phyloP scores from a whole-genome alignment of 2,113 vertebrate species.

The Sigmodon hispidus region DNA sequence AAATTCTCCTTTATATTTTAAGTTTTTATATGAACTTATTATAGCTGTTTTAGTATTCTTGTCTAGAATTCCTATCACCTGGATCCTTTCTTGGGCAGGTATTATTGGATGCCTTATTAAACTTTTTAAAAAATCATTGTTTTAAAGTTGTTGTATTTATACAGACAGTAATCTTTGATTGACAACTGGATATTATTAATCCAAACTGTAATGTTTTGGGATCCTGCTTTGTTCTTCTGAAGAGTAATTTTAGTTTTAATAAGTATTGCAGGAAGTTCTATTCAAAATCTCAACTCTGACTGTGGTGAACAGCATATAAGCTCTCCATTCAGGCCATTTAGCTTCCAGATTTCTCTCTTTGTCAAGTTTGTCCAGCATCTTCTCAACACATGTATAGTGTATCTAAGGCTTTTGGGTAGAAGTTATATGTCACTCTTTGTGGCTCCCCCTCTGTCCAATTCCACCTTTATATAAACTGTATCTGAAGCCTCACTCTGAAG shows the following conservation, averaged over 20 bases:
- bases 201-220: neutral
- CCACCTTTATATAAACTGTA: neutral
- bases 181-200: neutral
- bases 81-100: neutral
- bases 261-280: neutral
- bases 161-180: neutral
- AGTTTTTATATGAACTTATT: neutral
- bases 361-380: neutral
- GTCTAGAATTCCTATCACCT: neutral
- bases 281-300: neutral
- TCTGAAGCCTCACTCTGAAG: neutral
- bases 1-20: conserved; percentile 12
- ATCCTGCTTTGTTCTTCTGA: conserved; percentile 39
- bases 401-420: neutral
- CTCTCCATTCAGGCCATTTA: neutral
- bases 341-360: neutral
- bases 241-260: conserved; percentile 47
- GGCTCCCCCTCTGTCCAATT: neutral
- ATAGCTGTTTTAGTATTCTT: neutral
- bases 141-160: neutral
- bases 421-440: neutral
- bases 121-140: neutral
- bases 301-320: neutral
- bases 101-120: neutral
- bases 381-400: neutral